phyloP scores from a whole-genome alignment of 2,888 invertebrate genomes.

The Tetramorium bicarinatum region DNA sequence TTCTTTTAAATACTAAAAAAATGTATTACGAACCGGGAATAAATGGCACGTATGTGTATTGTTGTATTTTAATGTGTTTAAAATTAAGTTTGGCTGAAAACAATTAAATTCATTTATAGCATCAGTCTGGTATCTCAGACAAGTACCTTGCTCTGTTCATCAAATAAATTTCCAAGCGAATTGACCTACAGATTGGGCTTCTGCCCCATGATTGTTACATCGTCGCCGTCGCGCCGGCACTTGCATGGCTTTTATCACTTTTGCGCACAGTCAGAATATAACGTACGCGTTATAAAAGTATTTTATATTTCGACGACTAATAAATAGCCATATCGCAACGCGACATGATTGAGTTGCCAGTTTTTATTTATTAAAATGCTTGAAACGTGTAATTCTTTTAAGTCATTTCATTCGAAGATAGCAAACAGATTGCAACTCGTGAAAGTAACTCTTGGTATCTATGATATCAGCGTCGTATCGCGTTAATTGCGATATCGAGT shows the following conservation, averaged over 20 bases:
- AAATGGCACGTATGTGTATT: background rate
- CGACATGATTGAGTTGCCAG: background rate
- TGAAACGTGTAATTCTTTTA: background rate
- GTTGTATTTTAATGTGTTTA: background rate
- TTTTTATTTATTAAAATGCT: background rate
- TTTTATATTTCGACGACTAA: too few relatives aligned
- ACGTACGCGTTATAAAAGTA: background rate
- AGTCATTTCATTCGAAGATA: background rate
- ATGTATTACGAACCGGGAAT: background rate
- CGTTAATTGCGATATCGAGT: background rate
- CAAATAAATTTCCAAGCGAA: conserved; percentile 63
- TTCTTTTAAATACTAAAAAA: background rate
- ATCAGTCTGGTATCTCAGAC: conserved; percentile 39
- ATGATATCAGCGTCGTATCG: background rate
- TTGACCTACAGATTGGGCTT: conserved; percentile 67
- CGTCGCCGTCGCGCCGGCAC: conserved; percentile 35
- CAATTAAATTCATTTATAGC: background rate
- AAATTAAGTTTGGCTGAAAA: background rate
- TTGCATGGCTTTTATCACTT: conserved; percentile 27
- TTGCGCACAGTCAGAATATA: conserved; percentile 11
- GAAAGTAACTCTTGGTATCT: background rate
- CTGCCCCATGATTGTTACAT: conserved; percentile 58
- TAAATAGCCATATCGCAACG: background rate
- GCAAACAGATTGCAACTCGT: background rate
- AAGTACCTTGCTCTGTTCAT: conserved; percentile 51